Evolutionary conservation across 2,113 vertebrate genomes (phyloP), one percentile per base, ranked within the genome.

Genomic region (Stegastes partitus): DNA sequence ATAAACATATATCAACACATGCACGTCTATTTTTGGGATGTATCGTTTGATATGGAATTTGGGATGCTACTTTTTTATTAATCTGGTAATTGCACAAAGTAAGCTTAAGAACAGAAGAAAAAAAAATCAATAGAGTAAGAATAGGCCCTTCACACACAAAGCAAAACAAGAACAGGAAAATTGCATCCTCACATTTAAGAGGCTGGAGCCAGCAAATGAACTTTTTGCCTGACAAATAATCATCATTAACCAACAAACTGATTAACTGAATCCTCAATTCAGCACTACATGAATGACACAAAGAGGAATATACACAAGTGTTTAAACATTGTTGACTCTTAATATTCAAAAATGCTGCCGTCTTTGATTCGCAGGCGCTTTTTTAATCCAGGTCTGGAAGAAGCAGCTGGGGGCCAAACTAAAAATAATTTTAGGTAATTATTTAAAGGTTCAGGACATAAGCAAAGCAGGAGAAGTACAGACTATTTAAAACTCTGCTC

Each of bases 361-460:
- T 22, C 78, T 88, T 83, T 89, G 77, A 90, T 86, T 77, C 67
- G 62, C 64, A 56, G 55, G 64, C 63, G 74, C 57, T 51, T 85
- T n/a, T 86, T 79, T 67, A 86, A 82, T 89, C 66, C 77, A 80
- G 80, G 82, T 87, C 77, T 87, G 77, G 21, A 42, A 26, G 50
- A 82, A 76, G 77, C 83, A 85, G 85, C 65, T n/a, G 28, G 68
- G 69, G 55, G 77, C 28, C 65, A 86, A 81, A 80, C 90, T 91
- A 90, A 90, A 93, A 90, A 91, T 93, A 90, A 89, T 78, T 83
- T 68, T 5, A 80, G 75, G 68, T 87, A 79, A 91, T 87, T 81
- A 84, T 91, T 87, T 77, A 86, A 89, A 86, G 74, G 63, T 79
- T 68, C 49, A 69, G 14, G 23, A 66, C 57, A 58, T 79, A 79